Evolutionary conservation across 2,797 vertebrate species (phyloP), one percentile per base, ranked within the genome.

Genomic region (Falco berigora): DNA sequence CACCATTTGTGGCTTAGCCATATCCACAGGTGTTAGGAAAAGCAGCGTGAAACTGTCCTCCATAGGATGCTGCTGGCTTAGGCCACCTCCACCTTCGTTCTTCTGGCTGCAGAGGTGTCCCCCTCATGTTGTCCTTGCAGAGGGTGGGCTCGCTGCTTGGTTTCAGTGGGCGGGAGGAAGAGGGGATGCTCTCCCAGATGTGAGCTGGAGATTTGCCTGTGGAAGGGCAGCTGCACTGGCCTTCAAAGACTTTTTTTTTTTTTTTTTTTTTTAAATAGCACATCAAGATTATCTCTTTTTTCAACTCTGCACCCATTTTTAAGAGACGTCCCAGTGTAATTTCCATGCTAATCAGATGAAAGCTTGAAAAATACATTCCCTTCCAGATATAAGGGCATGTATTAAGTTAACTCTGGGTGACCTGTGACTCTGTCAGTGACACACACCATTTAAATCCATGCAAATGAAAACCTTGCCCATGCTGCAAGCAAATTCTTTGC

Each of bases 291-390:
- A 5, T 5, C 7, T 62, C 36, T 20, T 58, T 84, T 79, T 50
- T 5, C 27, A 77, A 24, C 32, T 49, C 78, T 46, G 47, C 61
- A 40, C 55, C 56, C 42, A 25, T 91, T 94, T 91, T 77, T 56
- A 86, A 67, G 27, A 90, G 77, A 95, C 82, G n/a, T 34, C 38
- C n/a, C 66, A 14, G 36, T 46, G 88, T 63, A 79, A 95, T 96
- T 95, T 90, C 88, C 71, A 85, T 56, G 67, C 80, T 96, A 92
- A 95, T 91, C 91, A 90, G 83, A 81, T 11, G 52, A 79, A 74
- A 93, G 55, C 47, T 94, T 86, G 47, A 67, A 82, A 93, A 92
- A 86, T 32, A 81, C 49, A 52, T 71, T 75, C 79, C 63, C 79
- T 79, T 84, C 86, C 82, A 90, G 93, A 71, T 46, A 23, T 10